Base-by-base conservation (phyloP, 2,888 invertebrate genomes). In the Bugulina stolonifera region DNA sequence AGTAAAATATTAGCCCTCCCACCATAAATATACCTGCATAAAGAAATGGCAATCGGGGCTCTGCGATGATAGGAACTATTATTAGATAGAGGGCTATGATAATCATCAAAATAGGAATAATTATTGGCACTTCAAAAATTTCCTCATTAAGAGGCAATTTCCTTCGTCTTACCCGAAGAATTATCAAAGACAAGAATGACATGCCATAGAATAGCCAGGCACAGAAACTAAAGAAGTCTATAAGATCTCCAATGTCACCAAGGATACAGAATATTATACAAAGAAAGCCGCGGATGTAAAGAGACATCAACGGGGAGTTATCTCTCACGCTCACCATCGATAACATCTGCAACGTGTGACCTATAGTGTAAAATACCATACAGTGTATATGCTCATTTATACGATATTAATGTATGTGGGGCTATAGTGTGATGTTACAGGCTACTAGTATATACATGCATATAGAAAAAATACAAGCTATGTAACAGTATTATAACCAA, bases 121-220 rank as follows among this genome's bases (percentile, higher is more conserved):
- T n/a, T 23, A 70, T 25, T 25, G 70, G 70, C 23, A 70, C 70
- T 34, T 29, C n/a, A 54, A 70, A 70, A 23, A 54, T 43, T 2
- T 54, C 52, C 29, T 35, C 52, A 3, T 22, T 43, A 5, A 10
- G n/a, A 10, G n/a, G 18, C 5, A 55, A 25, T 3, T 64, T 27
- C 14, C 64, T 2, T 23, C 70, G 10, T 18, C 52, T n/a, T 29
- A 29, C 22, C 23, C 70, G 35, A 3, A 70, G 25, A 5, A 70
- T 54, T 2, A 70, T 14, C 23, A 70, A 52, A 25, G 70, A 70
- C 23, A 43, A 2, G 43, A 70, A 70, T 70, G 70, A 70, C 14
- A 70, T n/a, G 70, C 35, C 70, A 29, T 70, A 70, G 54, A 70
- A 70, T 32, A 70, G 22, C 70, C 70, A 70, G n/a, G 70, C n/a